These are phyloP conservation scores for Benitochromis conjunctus DNA, from an alignment of 2,113 vertebrate genomes.

Conservation along the genomic window DNA sequence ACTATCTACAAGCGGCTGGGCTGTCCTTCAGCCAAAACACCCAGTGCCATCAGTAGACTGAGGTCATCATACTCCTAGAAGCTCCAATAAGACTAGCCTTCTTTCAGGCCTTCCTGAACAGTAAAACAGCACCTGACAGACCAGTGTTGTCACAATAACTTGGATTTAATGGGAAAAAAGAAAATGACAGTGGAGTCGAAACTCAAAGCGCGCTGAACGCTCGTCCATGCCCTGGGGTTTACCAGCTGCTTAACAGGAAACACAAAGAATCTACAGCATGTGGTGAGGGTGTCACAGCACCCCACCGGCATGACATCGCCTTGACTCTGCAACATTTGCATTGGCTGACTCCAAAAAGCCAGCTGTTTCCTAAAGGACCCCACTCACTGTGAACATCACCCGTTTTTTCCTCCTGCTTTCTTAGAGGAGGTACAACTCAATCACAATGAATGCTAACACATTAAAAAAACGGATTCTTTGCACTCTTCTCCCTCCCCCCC, in stretches of 20 bases:
- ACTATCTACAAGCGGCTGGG: background rate
- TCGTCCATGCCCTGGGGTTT: background rate
- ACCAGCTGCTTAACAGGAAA: background rate
- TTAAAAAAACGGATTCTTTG: background rate
- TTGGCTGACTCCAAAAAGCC: background rate
- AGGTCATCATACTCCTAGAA: background rate
- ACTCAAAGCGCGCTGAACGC: background rate
- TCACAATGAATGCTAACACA: background rate
- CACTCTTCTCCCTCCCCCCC: no score
- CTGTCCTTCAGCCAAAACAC: background rate
- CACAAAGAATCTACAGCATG: background rate
- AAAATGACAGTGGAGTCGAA: background rate
- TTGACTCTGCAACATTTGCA: no score
- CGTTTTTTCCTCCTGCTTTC: background rate
- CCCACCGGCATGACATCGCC: rapidly evolving
- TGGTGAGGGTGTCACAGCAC: background rate
- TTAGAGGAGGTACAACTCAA: background rate
- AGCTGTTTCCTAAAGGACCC: background rate
- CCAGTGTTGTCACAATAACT: background rate
- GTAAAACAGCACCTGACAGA: background rate
- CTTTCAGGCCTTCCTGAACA: background rate
- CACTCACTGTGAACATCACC: background rate
- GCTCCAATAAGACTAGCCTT: background rate
- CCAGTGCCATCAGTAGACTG: background rate
- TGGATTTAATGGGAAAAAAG: background rate